Base-by-base conservation (phyloP, 2,113 vertebrate genomes). In the Poecilia latipinna region DNA sequence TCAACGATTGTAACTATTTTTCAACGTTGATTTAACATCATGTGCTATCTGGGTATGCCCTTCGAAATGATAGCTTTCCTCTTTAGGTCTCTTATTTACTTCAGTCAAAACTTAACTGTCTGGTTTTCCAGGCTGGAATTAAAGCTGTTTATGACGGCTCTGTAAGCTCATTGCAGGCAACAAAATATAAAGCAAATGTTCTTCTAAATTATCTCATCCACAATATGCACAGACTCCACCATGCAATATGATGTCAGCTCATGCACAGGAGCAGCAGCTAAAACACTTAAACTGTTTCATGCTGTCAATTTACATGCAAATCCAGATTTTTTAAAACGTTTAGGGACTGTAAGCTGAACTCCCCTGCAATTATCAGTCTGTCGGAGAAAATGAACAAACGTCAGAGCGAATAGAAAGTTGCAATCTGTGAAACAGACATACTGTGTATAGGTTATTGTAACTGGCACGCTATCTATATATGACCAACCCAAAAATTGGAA, bases 231-330 rank as follows among this genome's bases (percentile, higher is more conserved):
- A 42, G 15, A 51, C 15, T 22, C 7, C 17, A n/a, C 22, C 15
- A 54, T 8, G n/a, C 1, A 78, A 87, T 61, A 86, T 80, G 68
- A 63, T 90, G 83, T 87, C 89, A 87, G 48, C 42, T 70, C 8
- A 33, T 64, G 75, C 78, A 75, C 80, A 7, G 65, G 42, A 89
- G 88, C 77, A 61, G 74, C 57, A 66, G 79, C 68, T 80, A 68
- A 86, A 87, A 65, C 75, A 71, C 63, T 61, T 71, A 65, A 31
- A 69, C 67, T 73, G 39, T 69, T 82, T 51, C 70, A 44, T 13
- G 1, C 60, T 78, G 84, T 88, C 83, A 81, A 77, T 77, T 79
- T 44, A 76, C 64, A 67, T 77, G 80, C 89, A 88, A 88, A 83
- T 82, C 72, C 74, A 77, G 79, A 80, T 85, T 64, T 61, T 57